Evolutionary conservation across 2,888 invertebrate genomes (phyloP).

Genomic region (Hydroisotoma schaefferi): DNA sequence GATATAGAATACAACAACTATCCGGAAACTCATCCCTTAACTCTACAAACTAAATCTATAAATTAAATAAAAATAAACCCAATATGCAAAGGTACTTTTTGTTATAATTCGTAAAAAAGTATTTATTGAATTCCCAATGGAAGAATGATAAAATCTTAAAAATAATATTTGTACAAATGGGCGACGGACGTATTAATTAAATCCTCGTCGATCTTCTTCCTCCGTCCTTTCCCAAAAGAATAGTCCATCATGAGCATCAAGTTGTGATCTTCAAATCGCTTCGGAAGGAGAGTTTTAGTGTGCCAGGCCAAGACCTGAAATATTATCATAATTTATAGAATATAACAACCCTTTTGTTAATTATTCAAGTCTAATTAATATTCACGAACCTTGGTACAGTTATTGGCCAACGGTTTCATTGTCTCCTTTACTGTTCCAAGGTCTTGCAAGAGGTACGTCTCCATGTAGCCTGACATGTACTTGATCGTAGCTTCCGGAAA

Average conservation of each 20-base stretch:
- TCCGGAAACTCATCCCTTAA: too few relatives aligned
- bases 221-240: not conserved
- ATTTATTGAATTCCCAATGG: too few relatives aligned
- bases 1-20: too few relatives aligned
- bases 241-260: not conserved
- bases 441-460: conserved; percentile 69
- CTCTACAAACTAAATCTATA: too few relatives aligned
- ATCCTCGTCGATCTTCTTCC: not conserved
- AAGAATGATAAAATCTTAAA: too few relatives aligned
- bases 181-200: not conserved
- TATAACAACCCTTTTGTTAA: not conserved
- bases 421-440: conserved; percentile 50
- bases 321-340: conserved; percentile 24
- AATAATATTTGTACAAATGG: not conserved
- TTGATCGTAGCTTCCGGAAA: conserved; percentile 66
- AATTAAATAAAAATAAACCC: too few relatives aligned
- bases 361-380: conserved; percentile 57
- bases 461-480: conserved; percentile 67
- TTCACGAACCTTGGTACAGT: not conserved
- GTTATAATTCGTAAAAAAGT: too few relatives aligned
- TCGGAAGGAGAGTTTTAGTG: conserved; percentile 56
- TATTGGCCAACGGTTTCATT: not conserved
- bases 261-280: not conserved
- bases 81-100: too few relatives aligned
- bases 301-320: conserved; percentile 68